These are phyloP conservation scores for Ceratitis capitata DNA, from an alignment of 1,140 invertebrate genomes.

Conservation along the genomic window DNA sequence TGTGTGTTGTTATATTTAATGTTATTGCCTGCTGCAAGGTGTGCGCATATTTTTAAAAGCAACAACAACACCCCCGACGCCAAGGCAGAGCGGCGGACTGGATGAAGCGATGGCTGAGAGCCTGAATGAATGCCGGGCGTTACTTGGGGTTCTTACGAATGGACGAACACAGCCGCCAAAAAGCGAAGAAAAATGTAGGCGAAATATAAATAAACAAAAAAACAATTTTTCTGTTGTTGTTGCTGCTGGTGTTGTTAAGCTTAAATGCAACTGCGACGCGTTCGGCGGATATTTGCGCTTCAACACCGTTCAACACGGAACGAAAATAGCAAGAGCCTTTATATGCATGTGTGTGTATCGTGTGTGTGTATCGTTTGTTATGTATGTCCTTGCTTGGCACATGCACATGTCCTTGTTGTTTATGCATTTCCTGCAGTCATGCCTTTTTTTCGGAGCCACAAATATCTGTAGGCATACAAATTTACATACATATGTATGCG, in stretches of 20 bases:
- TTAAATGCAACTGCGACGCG: slow-evolving; percentile 1
- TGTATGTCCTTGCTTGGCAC: slow-evolving; percentile 9
- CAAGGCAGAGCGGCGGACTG: background rate
- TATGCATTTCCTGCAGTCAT: slow-evolving; percentile 25
- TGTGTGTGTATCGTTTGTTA: no score
- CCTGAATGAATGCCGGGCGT: slow-evolving; percentile 1
- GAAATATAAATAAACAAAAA: background rate
- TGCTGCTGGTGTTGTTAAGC: no score
- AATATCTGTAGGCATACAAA: background rate
- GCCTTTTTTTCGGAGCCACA: background rate
- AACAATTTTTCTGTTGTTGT: background rate
- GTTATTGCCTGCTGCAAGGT: background rate
- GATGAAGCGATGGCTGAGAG: no score
- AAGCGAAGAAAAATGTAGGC: background rate
- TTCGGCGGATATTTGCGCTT: slow-evolving; percentile 26
- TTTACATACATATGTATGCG: background rate
- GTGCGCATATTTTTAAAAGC: slow-evolving; percentile 6
- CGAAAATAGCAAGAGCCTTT: background rate
- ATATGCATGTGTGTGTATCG: background rate
- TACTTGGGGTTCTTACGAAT: slow-evolving; percentile 9
- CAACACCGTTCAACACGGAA: slow-evolving; percentile 11
- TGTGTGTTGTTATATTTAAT: no score
- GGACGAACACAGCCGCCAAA: background rate
- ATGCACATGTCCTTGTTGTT: slow-evolving; percentile 36
- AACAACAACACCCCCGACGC: background rate